phyloP scores from a whole-genome alignment of 2,797 vertebrate species.

The Ispidina picta region DNA sequence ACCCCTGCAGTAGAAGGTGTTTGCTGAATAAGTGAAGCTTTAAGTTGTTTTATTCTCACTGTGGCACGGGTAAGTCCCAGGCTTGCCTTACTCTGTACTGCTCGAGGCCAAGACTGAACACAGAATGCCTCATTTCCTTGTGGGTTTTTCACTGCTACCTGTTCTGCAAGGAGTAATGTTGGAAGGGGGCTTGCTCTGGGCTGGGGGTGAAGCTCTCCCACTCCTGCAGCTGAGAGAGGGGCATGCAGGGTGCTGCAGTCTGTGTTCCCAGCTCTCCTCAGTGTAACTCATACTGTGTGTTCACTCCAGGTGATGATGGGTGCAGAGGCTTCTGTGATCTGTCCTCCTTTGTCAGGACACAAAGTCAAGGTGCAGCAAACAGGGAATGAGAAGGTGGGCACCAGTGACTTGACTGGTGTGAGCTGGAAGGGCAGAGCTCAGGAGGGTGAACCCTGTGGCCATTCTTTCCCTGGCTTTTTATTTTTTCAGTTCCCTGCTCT shows the following conservation, averaged over 20 bases:
- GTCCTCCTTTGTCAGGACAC: neutral
- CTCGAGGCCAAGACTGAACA: neutral
- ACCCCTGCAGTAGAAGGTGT: constrained; percentile 48
- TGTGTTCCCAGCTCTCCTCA: neutral
- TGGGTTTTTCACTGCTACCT: neutral
- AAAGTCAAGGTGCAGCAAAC: neutral
- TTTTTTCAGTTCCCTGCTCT: neutral
- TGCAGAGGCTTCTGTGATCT: neutral
- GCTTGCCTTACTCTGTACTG: neutral
- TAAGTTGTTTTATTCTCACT: constrained; percentile 37
- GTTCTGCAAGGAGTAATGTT: neutral
- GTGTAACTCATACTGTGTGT: rapidly evolving
- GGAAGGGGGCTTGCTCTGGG: rapidly evolving
- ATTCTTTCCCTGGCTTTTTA: neutral
- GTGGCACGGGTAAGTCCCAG: neutral
- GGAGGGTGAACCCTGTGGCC: neutral
- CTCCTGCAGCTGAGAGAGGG: neutral
- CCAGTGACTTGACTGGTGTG: neutral
- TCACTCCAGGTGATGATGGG: neutral
- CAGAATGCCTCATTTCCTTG: neutral
- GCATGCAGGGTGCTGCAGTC: neutral
- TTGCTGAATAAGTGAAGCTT: constrained; percentile 39
- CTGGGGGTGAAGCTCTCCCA: neutral
- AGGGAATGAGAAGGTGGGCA: neutral
- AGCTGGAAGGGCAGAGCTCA: neutral